Base-by-base conservation (phyloP, 92 coral and sea anemone species). In the Metridium senile region DNA sequence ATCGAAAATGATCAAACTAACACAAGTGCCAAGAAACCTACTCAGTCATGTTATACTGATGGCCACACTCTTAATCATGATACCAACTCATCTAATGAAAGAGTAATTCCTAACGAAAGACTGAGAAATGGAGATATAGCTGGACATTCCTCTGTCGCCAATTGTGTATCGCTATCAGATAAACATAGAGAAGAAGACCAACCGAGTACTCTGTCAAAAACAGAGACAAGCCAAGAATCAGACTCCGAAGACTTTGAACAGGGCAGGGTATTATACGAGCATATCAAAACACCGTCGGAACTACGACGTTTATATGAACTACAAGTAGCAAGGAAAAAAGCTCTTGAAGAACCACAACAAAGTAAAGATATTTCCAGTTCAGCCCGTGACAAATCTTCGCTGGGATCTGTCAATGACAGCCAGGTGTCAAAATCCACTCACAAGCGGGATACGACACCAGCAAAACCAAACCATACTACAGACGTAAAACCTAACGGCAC, bases 211-310 rank as follows among this genome's bases (percentile, higher is more conserved):
- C 33, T 31, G 68, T 33, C 29, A 73, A 33, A 10, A 8, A 2
- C 7, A 20, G 8, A 1, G 1, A 2, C 45, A 4, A 28, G 39
- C 30, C 67, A 58, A 29, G 34, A 73, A 33, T 20, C 20, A 1
- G 68, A 58, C 58, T 29, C 69, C 18, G 31, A 28, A 21, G 69
- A 63, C 0, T 35, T 4, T 19, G 32, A 53, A 9, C 30, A 33
- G 11, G 58, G 78, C 21, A 87, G 83, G 11, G 91, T 87, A 21
- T 58, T 69, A 0, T 87, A 87, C 49, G 91, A 87, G 17, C 91
- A 83, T 39, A 84, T 86, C 45, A 84, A 67, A 61, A 62, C 89
- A 8, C 89, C 97, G 0, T 92, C 97, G 21, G 93, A 81, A 49
- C 62, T 78, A 29, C 70, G 85, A 28, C 87, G 66, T 71, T 64